phyloP scores from a whole-genome alignment of 2,113 vertebrate species.

The Octodon degus region DNA sequence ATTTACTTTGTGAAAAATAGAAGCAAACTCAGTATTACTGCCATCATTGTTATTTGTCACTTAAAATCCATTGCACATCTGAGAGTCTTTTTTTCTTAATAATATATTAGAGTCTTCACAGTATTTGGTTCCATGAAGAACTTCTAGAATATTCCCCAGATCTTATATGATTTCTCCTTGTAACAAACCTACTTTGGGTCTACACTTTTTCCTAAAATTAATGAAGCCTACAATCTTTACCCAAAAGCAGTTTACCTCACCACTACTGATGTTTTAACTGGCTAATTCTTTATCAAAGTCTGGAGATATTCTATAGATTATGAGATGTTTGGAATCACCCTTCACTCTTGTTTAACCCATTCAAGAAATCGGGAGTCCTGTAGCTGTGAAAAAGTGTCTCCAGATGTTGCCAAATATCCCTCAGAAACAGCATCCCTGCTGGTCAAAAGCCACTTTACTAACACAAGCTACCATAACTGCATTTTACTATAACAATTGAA shows the following conservation, averaged over 20 bases:
- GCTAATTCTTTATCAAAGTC: neutral
- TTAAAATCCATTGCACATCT: neutral
- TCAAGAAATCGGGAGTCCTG: neutral
- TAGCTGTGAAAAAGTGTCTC: neutral
- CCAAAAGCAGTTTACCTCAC: neutral
- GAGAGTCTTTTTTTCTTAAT: neutral
- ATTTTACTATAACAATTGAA: neutral
- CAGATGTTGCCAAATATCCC: neutral
- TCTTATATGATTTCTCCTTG: neutral
- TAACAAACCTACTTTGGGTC: neutral
- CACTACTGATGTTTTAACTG: neutral
- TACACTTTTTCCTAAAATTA: neutral
- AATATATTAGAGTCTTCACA: neutral
- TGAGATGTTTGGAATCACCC: neutral
- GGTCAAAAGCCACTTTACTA: neutral
- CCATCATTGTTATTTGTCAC: neutral
- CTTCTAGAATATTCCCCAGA: neutral
- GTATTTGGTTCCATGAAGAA: neutral
- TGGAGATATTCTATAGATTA: neutral
- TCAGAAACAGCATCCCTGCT: neutral
- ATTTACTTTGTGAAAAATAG: slow-evolving; percentile 40
- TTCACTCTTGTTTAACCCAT: neutral
- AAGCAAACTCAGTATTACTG: neutral
- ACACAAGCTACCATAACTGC: neutral
- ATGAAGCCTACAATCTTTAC: neutral